These are phyloP conservation scores for cattle (Bos taurus) DNA, from an alignment of 2,113 vertebrate genomes.

Conservation along the genomic window DNA sequence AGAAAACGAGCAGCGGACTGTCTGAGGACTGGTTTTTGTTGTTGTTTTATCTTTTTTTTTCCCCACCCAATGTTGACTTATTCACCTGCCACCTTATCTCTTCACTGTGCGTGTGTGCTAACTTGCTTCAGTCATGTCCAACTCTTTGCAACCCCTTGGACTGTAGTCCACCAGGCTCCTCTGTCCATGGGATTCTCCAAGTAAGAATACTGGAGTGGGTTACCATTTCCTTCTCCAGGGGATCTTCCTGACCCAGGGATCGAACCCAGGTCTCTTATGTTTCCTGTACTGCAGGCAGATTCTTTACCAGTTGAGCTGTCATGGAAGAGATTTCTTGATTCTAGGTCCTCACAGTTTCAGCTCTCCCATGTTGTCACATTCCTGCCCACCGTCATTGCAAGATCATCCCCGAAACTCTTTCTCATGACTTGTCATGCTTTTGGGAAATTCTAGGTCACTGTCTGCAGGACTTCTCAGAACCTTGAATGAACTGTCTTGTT, in stretches of 20 bases:
- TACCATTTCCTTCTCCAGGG: neutral
- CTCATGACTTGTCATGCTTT: neutral
- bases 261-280: neutral
- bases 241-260: neutral
- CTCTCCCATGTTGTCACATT: neutral
- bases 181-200: neutral
- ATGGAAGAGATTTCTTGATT: neutral
- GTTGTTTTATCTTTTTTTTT: neutral
- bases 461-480: neutral
- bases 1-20: neutral
- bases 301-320: neutral
- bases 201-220: too few species aligned
- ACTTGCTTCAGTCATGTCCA: neutral
- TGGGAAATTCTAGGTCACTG: neutral
- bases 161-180: neutral
- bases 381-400: neutral
- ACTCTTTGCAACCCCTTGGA: neutral
- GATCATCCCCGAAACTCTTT: neutral
- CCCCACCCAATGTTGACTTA: too few species aligned
- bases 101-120: neutral
- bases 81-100: neutral
- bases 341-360: too few species aligned
- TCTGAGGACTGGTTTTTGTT: neutral
- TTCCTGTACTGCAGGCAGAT: neutral
- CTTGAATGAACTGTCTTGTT: neutral